Percentiles rank a stretch among this genome's conserved stretches.
Evolutionary conservation across 2,888 invertebrate genomes (phyloP).

Genomic region (Schizaphis graminum): DNA sequence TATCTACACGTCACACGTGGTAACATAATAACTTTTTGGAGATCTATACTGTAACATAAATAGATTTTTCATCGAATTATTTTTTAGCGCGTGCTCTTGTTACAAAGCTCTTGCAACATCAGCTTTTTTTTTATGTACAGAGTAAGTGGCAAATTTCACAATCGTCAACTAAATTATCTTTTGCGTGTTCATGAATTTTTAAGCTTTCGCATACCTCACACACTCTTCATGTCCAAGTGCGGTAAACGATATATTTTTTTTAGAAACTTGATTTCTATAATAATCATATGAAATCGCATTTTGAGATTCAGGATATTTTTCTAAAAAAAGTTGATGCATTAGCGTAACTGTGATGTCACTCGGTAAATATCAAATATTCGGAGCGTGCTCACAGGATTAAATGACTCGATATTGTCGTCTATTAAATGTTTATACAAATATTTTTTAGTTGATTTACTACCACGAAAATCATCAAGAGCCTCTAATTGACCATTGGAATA

Average conservation of each 20-base stretch:
- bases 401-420: too few species aligned
- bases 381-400: not conserved
- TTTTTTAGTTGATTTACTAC: not conserved
- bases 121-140: not conserved
- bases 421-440: too few species aligned
- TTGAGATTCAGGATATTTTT: slow-evolving; percentile 1
- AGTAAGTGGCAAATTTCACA: not conserved
- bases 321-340: slow-evolving; percentile 17
- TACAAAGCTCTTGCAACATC: not conserved
- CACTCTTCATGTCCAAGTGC: not conserved
- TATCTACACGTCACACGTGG: not conserved
- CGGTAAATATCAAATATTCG: not conserved
- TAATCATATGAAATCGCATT: not conserved
- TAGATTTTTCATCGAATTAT: not conserved
- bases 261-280: slow-evolving; percentile 29
- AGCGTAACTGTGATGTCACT: slow-evolving; percentile 10
- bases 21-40: not conserved
- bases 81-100: not conserved
- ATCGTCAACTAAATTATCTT: not conserved
- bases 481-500: slow-evolving; percentile 17
- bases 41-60: slow-evolving; percentile 20
- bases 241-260: slow-evolving; percentile 12
- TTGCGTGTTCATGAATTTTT: not conserved
- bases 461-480: not conserved
- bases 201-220: too few species aligned